A percentile compares a stretch with the other conserved stretches of the same genome.
Conservation (phyloP, 2,113 vertebrate species). For the Callipepla californica region DNA sequence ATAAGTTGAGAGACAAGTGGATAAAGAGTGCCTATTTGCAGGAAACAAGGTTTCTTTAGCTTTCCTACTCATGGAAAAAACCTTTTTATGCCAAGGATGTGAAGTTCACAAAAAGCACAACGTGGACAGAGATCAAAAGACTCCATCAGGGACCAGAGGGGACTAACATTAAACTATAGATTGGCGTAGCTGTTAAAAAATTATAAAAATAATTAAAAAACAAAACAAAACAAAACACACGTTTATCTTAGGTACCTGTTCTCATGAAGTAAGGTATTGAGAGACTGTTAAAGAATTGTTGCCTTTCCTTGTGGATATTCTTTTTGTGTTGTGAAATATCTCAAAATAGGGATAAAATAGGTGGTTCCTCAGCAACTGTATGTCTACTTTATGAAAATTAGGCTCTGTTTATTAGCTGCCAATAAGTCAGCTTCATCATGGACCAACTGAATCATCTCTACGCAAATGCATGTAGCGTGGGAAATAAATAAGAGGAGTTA, state of each 20-base stretch:
- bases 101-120: neutral
- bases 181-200: neutral
- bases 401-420: neutral
- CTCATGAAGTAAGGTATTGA: neutral
- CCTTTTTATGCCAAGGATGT: neutral
- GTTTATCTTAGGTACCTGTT: neutral
- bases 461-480: neutral
- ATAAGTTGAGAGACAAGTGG: neutral
- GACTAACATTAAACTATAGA: neutral
- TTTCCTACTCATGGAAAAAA: neutral
- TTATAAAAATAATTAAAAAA: too few relatives aligned
- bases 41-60: neutral
- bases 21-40: neutral
- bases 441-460: neutral
- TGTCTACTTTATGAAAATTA: neutral
- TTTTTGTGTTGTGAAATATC: neutral
- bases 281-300: neutral
- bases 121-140: neutral
- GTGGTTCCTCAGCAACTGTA: neutral
- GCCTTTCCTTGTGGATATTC: neutral
- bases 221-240: too few relatives aligned
- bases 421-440: neutral
- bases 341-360: neutral
- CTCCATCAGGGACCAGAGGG: neutral
- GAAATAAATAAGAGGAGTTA: neutral